Percentiles rank a stretch among this genome's conserved stretches.
phyloP scores from a whole-genome alignment of 2,113 vertebrate species.

The Megaleporinus macrocephalus region DNA sequence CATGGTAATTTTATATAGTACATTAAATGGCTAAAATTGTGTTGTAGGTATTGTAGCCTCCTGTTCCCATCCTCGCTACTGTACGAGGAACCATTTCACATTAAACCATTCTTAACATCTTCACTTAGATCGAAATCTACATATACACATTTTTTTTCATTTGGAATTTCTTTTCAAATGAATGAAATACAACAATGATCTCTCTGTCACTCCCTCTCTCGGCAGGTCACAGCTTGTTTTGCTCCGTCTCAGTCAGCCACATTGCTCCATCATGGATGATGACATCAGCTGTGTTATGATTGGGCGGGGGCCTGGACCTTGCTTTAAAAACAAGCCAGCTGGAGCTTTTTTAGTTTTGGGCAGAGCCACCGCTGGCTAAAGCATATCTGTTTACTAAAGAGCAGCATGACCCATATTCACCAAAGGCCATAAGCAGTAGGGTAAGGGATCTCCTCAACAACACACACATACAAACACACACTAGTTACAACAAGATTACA shows the following conservation, averaged over 20 bases:
- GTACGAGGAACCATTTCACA: too few species aligned
- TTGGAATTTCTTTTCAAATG: background rate
- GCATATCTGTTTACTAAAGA: slow-evolving; percentile 36
- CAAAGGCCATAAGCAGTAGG: background rate
- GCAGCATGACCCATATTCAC: slow-evolving; percentile 29
- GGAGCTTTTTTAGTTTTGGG: slow-evolving; percentile 32
- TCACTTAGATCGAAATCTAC: too few species aligned
- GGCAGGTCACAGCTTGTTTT: slow-evolving; percentile 61
- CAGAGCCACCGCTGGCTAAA: slow-evolving; percentile 10
- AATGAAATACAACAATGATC: background rate
- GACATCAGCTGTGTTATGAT: slow-evolving; percentile 65
- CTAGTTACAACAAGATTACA: background rate
- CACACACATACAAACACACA: slow-evolving; percentile 14
- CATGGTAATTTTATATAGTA: too few species aligned
- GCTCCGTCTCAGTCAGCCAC: slow-evolving; percentile 42
- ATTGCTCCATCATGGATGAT: slow-evolving; percentile 51
- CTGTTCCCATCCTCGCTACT: too few species aligned
- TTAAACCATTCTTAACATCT: too few species aligned
- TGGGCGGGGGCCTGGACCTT: slow-evolving; percentile 32
- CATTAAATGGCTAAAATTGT: too few species aligned
- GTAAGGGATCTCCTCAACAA: background rate
- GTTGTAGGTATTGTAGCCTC: too few species aligned
- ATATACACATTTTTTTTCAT: too few species aligned
- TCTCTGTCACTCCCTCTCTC: background rate
- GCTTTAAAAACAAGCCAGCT: slow-evolving; percentile 58